These are phyloP conservation scores for Aethina tumida DNA, from an alignment of 1,140 invertebrate species.

Conservation along the genomic window DNA sequence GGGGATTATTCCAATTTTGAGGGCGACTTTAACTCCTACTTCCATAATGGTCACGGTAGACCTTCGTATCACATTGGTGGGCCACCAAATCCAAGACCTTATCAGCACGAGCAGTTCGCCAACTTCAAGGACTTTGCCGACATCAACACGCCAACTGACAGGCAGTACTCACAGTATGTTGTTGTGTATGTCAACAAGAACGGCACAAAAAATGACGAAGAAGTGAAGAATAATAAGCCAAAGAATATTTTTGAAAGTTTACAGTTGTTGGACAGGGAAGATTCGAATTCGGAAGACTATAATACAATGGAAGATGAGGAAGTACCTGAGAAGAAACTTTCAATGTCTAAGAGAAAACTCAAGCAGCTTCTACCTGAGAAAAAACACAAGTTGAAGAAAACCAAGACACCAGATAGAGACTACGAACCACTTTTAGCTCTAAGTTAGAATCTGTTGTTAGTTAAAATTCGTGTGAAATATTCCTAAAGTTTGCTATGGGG, in stretches of 20 bases:
- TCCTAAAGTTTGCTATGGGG: too few species aligned
- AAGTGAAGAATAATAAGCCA: slow-evolving; percentile 43
- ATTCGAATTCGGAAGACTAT: slow-evolving; percentile 32
- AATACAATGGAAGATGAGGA: slow-evolving; percentile 14
- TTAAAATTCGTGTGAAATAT: too few species aligned
- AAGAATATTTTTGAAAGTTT: slow-evolving; percentile 75
- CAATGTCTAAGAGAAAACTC: slow-evolving; percentile 54
- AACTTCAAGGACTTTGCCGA: slow-evolving; percentile 84
- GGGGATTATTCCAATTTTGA: slow-evolving; percentile 39
- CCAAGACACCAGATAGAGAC: slow-evolving; percentile 35
- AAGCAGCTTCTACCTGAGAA: slow-evolving; percentile 52
- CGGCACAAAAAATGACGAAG: slow-evolving; percentile 14
- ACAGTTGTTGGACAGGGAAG: slow-evolving; percentile 54
- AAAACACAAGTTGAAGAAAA: slow-evolving; percentile 43
- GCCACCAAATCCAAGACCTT: slow-evolving; percentile 47
- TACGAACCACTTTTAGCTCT: slow-evolving; percentile 56
- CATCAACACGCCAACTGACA: slow-evolving; percentile 69
- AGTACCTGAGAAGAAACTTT: slow-evolving; percentile 43
- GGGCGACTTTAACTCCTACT: slow-evolving; percentile 45
- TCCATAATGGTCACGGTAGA: slow-evolving; percentile 56
- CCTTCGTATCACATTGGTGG: slow-evolving; percentile 39
- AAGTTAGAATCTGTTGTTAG: slow-evolving; percentile 39
- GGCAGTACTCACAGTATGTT: slow-evolving; percentile 70
- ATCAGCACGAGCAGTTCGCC: slow-evolving; percentile 65
- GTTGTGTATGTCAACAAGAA: slow-evolving; percentile 71